These are phyloP conservation scores for Tetragnatha versicolor DNA, from an alignment of 1,140 invertebrate species.

Conservation along the genomic window DNA sequence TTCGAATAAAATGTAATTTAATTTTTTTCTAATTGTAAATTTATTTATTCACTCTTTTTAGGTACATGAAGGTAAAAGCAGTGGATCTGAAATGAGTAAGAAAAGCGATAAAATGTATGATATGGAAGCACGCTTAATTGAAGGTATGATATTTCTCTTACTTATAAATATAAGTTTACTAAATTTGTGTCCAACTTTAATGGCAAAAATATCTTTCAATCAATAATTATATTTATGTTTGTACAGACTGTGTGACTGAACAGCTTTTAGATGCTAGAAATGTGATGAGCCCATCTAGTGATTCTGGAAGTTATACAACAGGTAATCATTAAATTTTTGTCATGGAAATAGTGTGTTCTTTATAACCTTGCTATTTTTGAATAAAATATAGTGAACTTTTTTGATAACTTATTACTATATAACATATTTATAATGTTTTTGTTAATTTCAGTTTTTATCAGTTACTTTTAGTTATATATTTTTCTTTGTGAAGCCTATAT, in stretches of 20 bases:
- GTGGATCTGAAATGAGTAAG: constrained; percentile 63
- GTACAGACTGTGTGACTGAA: constrained; percentile 52
- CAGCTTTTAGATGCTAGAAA: constrained; percentile 52
- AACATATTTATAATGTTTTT: too few relatives aligned
- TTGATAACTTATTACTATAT: too few relatives aligned
- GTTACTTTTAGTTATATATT: too few relatives aligned
- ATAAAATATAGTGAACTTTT: too few relatives aligned
- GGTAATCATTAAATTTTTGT: too few relatives aligned
- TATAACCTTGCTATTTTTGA: neutral
- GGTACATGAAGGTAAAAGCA: constrained; percentile 59
- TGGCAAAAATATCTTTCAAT: too few relatives aligned
- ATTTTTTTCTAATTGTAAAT: too few relatives aligned
- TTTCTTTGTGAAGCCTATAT: too few relatives aligned
- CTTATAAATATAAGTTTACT: neutral
- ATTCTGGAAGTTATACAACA: constrained; percentile 57
- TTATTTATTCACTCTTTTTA: too few relatives aligned
- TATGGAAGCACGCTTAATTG: constrained; percentile 52
- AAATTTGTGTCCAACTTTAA: constrained; percentile 51
- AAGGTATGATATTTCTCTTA: constrained; percentile 22
- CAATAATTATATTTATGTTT: neutral
- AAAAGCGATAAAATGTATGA: constrained; percentile 58
- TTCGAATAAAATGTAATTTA: too few relatives aligned
- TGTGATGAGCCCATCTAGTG: constrained; percentile 53
- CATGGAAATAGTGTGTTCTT: neutral
- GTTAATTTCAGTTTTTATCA: too few relatives aligned